A percentile compares a stretch with the other conserved stretches of the same genome.
These are phyloP conservation scores for Pycnomerus fuliginosus DNA, from an alignment of 2,888 invertebrate genomes.

Conservation along the genomic window DNA sequence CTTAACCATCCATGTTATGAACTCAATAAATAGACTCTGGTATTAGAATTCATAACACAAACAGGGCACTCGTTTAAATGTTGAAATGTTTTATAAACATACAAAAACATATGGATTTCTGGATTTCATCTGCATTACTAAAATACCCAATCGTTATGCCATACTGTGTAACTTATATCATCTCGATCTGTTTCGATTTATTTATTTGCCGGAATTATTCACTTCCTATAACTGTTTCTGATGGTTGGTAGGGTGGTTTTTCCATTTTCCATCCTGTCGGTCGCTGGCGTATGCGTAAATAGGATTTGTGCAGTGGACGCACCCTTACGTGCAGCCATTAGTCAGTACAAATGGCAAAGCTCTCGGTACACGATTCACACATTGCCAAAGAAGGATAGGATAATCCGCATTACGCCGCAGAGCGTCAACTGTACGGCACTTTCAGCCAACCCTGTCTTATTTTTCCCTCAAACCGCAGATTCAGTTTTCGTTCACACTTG, in stretches of 20 bases:
- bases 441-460: neutral
- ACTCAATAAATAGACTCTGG: constrained; percentile 47
- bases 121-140: constrained; percentile 43
- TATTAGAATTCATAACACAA: constrained; percentile 48
- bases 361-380: constrained; percentile 52
- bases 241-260: neutral
- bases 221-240: constrained; percentile 7
- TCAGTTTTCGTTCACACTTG: too few relatives aligned
- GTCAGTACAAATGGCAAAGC: constrained; percentile 51
- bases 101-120: constrained; percentile 51
- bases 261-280: too few relatives aligned
- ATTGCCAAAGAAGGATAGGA: constrained; percentile 49
- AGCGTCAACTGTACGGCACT: constrained; percentile 18
- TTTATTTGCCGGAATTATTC: neutral
- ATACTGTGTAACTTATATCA: constrained; percentile 26
- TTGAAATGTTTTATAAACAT: constrained; percentile 52
- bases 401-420: constrained; percentile 47
- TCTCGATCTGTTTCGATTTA: constrained; percentile 11
- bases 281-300: constrained; percentile 34
- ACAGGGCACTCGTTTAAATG: constrained; percentile 46
- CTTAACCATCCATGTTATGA: constrained; percentile 47
- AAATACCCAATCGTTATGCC: constrained; percentile 21
- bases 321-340: constrained; percentile 49
- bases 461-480: too few relatives aligned
- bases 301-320: constrained; percentile 46